A percentile compares a stretch with the other conserved stretches of the same genome.
phyloP scores from a whole-genome alignment of 2,797 vertebrate genomes.

The Xiphophorus birchmanni region DNA sequence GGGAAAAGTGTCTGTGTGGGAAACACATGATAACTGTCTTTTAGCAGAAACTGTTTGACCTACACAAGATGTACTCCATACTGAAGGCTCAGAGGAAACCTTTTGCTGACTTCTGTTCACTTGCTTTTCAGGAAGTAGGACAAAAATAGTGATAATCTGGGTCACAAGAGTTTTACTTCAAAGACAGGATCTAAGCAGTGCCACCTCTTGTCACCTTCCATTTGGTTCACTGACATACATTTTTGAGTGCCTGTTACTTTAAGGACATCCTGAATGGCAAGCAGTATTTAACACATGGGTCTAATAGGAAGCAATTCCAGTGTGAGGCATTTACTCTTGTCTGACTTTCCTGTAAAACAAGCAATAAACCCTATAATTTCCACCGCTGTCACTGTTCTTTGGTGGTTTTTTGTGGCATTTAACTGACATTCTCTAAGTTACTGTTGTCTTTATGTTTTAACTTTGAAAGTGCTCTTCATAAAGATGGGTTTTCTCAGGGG shows the following conservation, averaged over 20 bases:
- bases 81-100: background rate
- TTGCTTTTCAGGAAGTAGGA: background rate
- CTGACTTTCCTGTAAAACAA: background rate
- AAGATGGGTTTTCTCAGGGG: background rate
- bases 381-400: background rate
- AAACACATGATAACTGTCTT: background rate
- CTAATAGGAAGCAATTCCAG: background rate
- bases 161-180: background rate
- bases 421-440: background rate
- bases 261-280: background rate
- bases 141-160: background rate
- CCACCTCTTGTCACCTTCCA: background rate
- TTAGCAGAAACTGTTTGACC: background rate
- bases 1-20: background rate
- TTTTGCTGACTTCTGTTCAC: background rate
- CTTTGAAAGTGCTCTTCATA: background rate
- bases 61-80: background rate
- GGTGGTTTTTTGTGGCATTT: background rate
- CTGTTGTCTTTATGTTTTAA: background rate
- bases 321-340: constrained; percentile 1
- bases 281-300: background rate
- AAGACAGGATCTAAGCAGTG: background rate
- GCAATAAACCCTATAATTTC: background rate
- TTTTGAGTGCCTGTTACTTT: background rate
- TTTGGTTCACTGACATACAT: constrained; percentile 1